Evolutionary conservation across 2,113 vertebrate genomes (phyloP).

Genomic region (Oryctolagus cuniculus): DNA sequence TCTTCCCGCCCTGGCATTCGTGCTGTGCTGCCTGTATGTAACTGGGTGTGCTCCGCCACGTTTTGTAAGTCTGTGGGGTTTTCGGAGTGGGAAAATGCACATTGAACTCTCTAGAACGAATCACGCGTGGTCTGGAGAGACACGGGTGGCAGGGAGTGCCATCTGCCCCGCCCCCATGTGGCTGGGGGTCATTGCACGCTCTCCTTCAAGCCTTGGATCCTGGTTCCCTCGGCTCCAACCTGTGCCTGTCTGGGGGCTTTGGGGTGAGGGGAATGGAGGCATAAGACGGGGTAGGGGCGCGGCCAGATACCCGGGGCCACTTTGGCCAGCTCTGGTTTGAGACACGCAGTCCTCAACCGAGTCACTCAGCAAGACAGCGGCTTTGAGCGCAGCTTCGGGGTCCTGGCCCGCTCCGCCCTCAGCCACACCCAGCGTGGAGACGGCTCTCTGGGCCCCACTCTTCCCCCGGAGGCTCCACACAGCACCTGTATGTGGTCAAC

Average conservation of each 20-base stretch:
- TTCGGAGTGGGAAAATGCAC: not conserved
- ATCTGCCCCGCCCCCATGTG: rapidly evolving
- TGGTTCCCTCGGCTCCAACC: not conserved
- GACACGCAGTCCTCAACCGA: not conserved
- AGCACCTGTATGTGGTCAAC: no score
- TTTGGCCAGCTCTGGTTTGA: no score
- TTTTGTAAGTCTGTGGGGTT: not conserved
- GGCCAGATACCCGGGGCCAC: rapidly evolving
- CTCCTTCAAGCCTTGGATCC: rapidly evolving
- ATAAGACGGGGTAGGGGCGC: rapidly evolving
- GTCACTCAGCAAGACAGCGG: rapidly evolving
- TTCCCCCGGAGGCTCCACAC: no score
- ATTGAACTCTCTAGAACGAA: not conserved
- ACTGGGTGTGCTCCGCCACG: not conserved
- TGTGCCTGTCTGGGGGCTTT: rapidly evolving
- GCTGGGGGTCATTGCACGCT: rapidly evolving
- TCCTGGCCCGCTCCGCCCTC: no score
- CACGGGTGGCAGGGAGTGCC: not conserved
- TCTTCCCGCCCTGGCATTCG: not conserved
- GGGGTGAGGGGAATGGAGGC: not conserved
- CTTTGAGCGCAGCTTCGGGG: no score
- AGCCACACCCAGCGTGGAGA: no score
- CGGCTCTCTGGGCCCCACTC: no score
- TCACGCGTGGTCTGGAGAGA: not conserved
- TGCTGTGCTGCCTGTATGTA: no score